Evolutionary conservation across 2,113 vertebrate genomes (phyloP), one percentile per base, ranked within the genome.

Genomic region (Atrichornis clamosus): DNA sequence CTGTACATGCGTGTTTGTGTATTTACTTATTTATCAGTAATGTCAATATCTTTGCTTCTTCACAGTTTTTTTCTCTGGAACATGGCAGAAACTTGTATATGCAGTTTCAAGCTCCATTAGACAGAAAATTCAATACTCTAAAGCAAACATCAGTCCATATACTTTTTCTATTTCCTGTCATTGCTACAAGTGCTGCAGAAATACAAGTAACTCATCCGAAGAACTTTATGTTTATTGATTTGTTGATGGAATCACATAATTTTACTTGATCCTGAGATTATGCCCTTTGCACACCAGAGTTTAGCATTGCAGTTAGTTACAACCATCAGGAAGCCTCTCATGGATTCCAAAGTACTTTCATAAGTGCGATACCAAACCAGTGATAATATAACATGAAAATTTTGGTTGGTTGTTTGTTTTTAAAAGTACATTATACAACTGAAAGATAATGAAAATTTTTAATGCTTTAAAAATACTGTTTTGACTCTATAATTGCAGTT

Each of bases 301-400:
- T 87, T 65, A 83, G 6, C 6, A 47, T 4, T 67, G 11, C 21
- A 41, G 15, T 6, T 62, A n/a, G 73, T 78, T 23, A 41, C 6
- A 26, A 3, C 11, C 15, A 35, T 76, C 62, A 56, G 41, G 60
- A 82, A 87, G 22, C 9, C 7, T 37, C n/a, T 76, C 10, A 18
- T 16, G 32, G 30, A 5, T 23, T 88, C 20, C 15, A 76, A 85
- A 70, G 58, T 44, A 9, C 33, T 7, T 24, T 58, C 32, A 44
- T 30, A 68, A 12, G 15, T 41, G 6, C 0, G 0, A 60, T 42
- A 49, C 2, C 6, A 65, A 76, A 56, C 5, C 10, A 33, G 16
- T 69, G 27, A 39, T 52, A 60, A 7, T 35, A 42, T 39, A 83
- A 39, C 5, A 64, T 26, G 32, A 58, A 23, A 7, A 30, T 55